Evolutionary conservation across 2,113 vertebrate species (phyloP), one percentile per base, ranked within the genome.

Genomic region (Rhodinocichla rosea): DNA sequence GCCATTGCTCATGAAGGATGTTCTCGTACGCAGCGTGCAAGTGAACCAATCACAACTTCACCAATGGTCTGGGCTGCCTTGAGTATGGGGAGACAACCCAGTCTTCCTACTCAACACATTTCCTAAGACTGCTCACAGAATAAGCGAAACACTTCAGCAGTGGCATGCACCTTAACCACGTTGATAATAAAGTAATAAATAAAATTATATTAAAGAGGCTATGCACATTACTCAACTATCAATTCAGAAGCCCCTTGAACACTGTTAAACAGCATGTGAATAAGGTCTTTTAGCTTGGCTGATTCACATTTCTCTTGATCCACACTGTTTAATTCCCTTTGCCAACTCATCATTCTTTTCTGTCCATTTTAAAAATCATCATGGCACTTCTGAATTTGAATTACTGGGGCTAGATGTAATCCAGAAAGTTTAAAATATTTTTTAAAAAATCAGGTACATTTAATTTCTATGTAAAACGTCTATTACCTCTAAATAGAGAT

Each of bases 111-210:
- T 13, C 8, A 3, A 3, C 24, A 3, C 27, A 1, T 42, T 55
- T 62, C 60, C 70, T 9, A 56, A 63, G 30, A 10, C 35, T 37
- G 35, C 50, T 37, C 10, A 37, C 27, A 44, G 45, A 50, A 4
- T 11, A 60, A 62, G 24, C 7, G 1, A 22, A 35, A 49, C 4
- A 14, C 22, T 33, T 55, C 0, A 1, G 30, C 33, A 59, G 18
- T 8, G 33, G 22, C 2, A 6, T 52, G 11, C 19, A 52, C 15
- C 15, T 12, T 32, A 21, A 22, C 21, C 37, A 65, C 22, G 15
- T 40, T 50, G 14, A 20, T 50, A 68, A 68, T n/a, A 60, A 56
- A 75, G 52, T 37, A 13, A 77, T 59, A 77, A 56, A 22, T 6
- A 57, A 40, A 71, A 28, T 20, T 3, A n/a, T 11, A 76, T 13